Base-by-base conservation (phyloP, 2,113 vertebrate genomes). In the Phylloscopus trochilus region DNA sequence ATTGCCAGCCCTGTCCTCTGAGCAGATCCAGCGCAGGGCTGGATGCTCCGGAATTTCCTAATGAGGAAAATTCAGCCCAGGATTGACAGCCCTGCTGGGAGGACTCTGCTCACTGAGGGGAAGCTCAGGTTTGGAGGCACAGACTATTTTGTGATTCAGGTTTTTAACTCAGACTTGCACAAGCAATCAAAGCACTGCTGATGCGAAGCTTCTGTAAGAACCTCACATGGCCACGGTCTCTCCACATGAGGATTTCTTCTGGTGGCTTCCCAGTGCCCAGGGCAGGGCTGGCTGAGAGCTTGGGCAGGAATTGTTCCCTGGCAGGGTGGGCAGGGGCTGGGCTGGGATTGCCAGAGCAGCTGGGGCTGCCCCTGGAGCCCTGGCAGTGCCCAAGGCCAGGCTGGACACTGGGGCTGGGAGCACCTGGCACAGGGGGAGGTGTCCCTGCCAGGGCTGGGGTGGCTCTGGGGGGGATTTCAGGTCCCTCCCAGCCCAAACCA, bases 171-270 rank as follows among this genome's bases (percentile, higher is more conserved):
- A 8, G 41, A 13, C 35, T 59, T 24, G 18, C 39, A 41, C 52
- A 27, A 70, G 27, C 16, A 63, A 20, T 64, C 24, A 11, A n/a
- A 88, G 51, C 33, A 23, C 17, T 7, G 28, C 6, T 11, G 62
- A 79, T 8, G 55, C 23, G 39, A 28, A 74, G 20, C 41, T 59
- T n/a, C 2, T 15, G 39, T 18, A 18, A 46, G 53, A 60, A 27
- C 31, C 43, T 46, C n/a, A 0, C 15, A 1, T 8, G 21, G 28
- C 41, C 63, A 17, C 6, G 0, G 35, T 8, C 22, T 66, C 7
- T 58, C 35, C 44, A 2, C 0, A 0, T 6, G 22, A 73, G 44
- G 44, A 44, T 46, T 52, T 28, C 41, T 52, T 28, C 41, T 55
- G 87, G 21, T 41, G 63, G 17, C 27, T 75, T 53, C 53, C 33